Evolutionary conservation across 1,140 invertebrate species (phyloP), one percentile per base, ranked within the genome.

Genomic region (Orchestia grillus): DNA sequence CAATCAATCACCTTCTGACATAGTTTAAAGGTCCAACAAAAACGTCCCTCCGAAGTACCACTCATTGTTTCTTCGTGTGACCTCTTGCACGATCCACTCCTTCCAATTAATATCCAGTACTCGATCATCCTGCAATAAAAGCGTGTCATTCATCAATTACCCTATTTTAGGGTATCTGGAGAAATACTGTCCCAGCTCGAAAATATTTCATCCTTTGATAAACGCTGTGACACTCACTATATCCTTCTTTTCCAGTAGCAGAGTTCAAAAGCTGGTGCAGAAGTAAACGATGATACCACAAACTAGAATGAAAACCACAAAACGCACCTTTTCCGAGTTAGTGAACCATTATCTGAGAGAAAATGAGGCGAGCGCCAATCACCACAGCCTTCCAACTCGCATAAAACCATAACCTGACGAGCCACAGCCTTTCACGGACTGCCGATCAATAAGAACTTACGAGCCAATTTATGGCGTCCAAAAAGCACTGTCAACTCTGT

Each of bases 371-470:
- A 96, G 96, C 96, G 96, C 96, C 96, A 96, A 96, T 96, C 96
- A 96, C 96, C 96, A 96, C 95, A 44, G 96, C 96, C 96, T 96
- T 96, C 96, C 96, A 96, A 96, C 96, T 96, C 96, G 96, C 96
- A 96, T 96, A 96, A 96, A 96, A 96, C 96, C 96, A 96, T 96
- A 96, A 96, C 96, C 96, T 96, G 96, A 96, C 96, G 96, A 90
- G 96, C 96, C 96, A 96, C 96, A 95, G 95, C 96, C 96, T 96
- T 91, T 96, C 95, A 96, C 91, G 95, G 94, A 96, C 95, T 96
- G 95, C 96, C 96, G 96, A 96, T 96, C 96, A 96, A 96, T 96
- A 96, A 96, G 96, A 96, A 96, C 96, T 96, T 96, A 96, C 96
- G 96, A 96, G 92, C 43, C 92, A 94, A 94, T 94, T 94, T 94